A percentile compares a stretch with the other conserved stretches of the same genome.
phyloP scores from a whole-genome alignment of 2,888 invertebrate species.

The Pyrochroa serraticornis region DNA sequence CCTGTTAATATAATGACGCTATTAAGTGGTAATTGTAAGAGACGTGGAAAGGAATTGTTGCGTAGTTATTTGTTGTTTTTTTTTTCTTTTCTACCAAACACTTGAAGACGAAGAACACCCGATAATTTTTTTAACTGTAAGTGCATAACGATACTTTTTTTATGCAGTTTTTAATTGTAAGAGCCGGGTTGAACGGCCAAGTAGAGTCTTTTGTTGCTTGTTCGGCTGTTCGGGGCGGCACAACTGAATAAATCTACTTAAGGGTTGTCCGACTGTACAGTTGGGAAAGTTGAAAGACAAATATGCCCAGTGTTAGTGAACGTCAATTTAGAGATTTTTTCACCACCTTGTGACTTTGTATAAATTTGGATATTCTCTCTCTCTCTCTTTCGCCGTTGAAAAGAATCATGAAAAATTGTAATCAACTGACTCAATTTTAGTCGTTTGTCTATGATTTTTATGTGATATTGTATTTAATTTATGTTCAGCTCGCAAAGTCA shows the following conservation, averaged over 20 bases:
- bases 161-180: conserved; percentile 3
- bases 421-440: conserved; percentile 24
- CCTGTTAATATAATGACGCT: conserved; percentile 21
- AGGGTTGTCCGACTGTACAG: neutral
- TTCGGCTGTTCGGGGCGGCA: too few relatives aligned
- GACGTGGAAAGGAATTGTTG: neutral
- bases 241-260: too few relatives aligned
- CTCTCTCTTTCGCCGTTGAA: neutral
- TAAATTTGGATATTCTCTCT: too few relatives aligned
- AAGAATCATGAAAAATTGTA: conserved; percentile 24
- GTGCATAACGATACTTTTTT: conserved; percentile 8
- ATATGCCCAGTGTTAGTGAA: conserved; percentile 9
- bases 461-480: conserved; percentile 31
- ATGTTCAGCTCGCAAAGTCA: conserved; percentile 25
- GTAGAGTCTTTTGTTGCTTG: too few relatives aligned
- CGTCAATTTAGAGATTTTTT: too few relatives aligned
- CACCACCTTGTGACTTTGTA: too few relatives aligned
- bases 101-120: too few relatives aligned
- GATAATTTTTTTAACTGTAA: too few relatives aligned
- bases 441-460: conserved; percentile 32
- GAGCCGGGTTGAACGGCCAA: too few relatives aligned
- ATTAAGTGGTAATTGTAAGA: conserved; percentile 23
- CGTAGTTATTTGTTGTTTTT: too few relatives aligned
- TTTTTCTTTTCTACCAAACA: too few relatives aligned
- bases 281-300: conserved; percentile 17